Base-by-base conservation (phyloP, 2,888 invertebrate genomes). In the Macropis europaea region DNA sequence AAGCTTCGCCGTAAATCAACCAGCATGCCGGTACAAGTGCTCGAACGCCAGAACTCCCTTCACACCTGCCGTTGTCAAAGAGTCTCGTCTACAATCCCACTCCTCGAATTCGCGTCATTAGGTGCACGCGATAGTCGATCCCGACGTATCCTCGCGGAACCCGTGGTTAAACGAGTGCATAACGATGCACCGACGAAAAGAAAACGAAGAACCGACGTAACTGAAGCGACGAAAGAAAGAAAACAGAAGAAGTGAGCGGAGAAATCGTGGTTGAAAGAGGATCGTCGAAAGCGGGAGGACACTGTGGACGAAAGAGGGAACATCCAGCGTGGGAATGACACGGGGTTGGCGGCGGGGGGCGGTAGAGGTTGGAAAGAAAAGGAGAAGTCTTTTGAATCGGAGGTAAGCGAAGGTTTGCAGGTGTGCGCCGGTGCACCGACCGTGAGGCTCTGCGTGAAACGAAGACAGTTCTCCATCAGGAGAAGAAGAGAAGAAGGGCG, bases 321-420 rank as follows among this genome's bases (percentile, higher is more conserved):
- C 38, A 36, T 7, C 30, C 13, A 52, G 59, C 36, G 50, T 2
- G 40, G 28, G 38, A 30, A 15, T 9, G 26, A 26, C 3, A 26
- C 24, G n/a, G 22, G 22, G 19, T 30, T 45, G 26, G 43, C 36
- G 45, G 40, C 34, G 26, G 40, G 42, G 13, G 48, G 42, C 15
- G 24, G 52, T 15, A 50, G 48, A 63, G 19, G 43, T 48, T 42
- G 48, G 56, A 76, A n/a, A 63, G 72, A 68, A 62, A 68, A 60
- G 72, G 54, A 74, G 67, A n/a, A n/a, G 57, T 69, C 77, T 76
- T 79, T 82, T 77, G 79, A 76, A 76, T 81, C 71, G 67, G 60
- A 68, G 74, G 73, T 79, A 76, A 74, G 67, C 76, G 64, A 71
- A 68, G 72, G 72, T 77, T 75, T 59, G 72, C 69, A 71, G 76